These are phyloP conservation scores for Natator depressus DNA, from an alignment of 2,113 vertebrate genomes.

Conservation along the genomic window DNA sequence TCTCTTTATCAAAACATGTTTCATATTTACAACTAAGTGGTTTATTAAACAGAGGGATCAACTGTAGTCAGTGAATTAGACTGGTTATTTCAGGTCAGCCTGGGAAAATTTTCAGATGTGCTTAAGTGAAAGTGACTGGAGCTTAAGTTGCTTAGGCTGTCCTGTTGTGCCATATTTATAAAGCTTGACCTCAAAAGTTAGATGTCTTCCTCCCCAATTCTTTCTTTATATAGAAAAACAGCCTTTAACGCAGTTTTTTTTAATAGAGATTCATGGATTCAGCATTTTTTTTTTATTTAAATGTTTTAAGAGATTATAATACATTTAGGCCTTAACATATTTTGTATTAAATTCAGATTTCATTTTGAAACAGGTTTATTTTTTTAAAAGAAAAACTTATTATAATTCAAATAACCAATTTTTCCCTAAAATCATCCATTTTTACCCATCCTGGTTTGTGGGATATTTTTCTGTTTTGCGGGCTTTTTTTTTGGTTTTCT, in stretches of 20 bases:
- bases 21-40: background rate
- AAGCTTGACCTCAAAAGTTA: background rate
- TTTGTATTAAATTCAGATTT: background rate
- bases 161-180: background rate
- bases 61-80: background rate
- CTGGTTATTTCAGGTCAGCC: background rate
- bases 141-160: background rate
- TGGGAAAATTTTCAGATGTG: background rate
- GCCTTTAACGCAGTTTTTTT: background rate
- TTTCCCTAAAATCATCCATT: background rate
- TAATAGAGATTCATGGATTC: background rate
- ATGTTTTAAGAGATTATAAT: background rate
- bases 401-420: background rate
- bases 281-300: background rate
- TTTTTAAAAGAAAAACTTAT: background rate
- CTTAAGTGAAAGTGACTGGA: background rate
- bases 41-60: background rate
- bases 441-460: background rate
- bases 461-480: background rate
- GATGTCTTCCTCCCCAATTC: background rate
- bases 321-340: background rate
- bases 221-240: background rate
- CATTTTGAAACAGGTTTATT: background rate
- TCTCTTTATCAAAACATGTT: background rate
- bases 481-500: accelerated